Evolutionary conservation across 2,888 invertebrate species (phyloP).

Genomic region (Drosophila gaucha): DNA sequence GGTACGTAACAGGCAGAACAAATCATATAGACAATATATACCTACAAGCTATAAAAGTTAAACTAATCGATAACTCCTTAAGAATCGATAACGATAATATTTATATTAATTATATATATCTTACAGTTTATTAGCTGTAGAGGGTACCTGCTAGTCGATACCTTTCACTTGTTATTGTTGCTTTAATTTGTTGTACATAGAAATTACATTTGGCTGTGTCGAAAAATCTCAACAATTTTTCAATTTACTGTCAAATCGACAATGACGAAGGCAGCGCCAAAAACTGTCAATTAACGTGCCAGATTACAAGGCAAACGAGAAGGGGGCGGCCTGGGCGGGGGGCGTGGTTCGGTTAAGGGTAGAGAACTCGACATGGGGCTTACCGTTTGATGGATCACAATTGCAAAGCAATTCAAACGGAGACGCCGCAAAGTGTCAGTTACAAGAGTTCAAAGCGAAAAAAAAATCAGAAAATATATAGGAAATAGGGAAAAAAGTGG

Average conservation of each 20-base stretch:
- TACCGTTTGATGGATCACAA: constrained; percentile 65
- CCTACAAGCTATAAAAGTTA: not conserved
- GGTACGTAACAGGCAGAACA: too few species aligned
- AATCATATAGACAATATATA: too few species aligned
- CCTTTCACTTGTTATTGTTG: not conserved
- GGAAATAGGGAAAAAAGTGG: not conserved
- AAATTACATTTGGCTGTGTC: constrained; percentile 51
- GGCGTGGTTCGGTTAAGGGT: not conserved
- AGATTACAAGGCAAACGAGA: constrained; percentile 52
- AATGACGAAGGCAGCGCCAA: constrained; percentile 33
- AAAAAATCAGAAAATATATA: not conserved
- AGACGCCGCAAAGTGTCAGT: constrained; percentile 45
- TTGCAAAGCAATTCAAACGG: constrained; percentile 26
- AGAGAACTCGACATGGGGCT: constrained; percentile 43
- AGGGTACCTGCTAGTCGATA: constrained; percentile 2
- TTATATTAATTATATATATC: not conserved
- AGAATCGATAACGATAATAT: not conserved
- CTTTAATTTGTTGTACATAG: constrained; percentile 26
- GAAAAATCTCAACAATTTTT: constrained; percentile 71
- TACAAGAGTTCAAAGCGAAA: constrained; percentile 56
- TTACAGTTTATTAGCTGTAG: not conserved
- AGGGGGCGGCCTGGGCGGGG: not conserved
- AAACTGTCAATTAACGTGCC: constrained; percentile 70
- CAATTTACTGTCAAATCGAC: constrained; percentile 71
- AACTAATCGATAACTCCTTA: not conserved